Percentiles rank a stretch among this genome's conserved stretches.
These are phyloP conservation scores for Lumbricus terrestris DNA, from an alignment of 2,888 invertebrate species.

Conservation along the genomic window DNA sequence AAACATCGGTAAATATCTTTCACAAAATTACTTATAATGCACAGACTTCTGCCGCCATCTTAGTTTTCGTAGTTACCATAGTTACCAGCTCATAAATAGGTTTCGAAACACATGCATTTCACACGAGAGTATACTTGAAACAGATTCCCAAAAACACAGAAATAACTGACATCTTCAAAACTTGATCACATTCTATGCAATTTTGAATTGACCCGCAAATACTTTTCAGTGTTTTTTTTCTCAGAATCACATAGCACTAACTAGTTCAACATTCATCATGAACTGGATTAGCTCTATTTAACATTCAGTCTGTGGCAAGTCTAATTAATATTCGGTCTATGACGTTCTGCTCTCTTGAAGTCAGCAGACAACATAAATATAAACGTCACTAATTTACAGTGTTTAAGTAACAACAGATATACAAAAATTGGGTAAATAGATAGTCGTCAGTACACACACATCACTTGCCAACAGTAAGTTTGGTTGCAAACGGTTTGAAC, in stretches of 20 bases:
- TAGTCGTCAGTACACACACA: background rate
- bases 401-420: background rate
- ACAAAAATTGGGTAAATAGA: background rate
- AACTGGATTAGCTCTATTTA: background rate
- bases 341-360: background rate
- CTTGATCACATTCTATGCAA: background rate
- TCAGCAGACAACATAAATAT: conserved; percentile 3
- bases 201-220: background rate
- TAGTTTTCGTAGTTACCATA: background rate
- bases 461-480: background rate
- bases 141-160: background rate
- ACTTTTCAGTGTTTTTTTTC: background rate
- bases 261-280: background rate
- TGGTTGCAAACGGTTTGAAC: background rate
- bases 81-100: background rate
- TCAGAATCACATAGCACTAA: background rate
- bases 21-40: background rate
- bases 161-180: background rate
- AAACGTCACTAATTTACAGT: background rate
- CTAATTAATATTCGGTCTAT: background rate
- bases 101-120: background rate
- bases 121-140: background rate
- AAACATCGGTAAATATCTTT: background rate
- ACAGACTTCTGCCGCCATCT: conserved; percentile 3
- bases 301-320: background rate